Evolutionary conservation across 23 tunicate species (phyloP).

Genomic region (Ascidia mentula): DNA sequence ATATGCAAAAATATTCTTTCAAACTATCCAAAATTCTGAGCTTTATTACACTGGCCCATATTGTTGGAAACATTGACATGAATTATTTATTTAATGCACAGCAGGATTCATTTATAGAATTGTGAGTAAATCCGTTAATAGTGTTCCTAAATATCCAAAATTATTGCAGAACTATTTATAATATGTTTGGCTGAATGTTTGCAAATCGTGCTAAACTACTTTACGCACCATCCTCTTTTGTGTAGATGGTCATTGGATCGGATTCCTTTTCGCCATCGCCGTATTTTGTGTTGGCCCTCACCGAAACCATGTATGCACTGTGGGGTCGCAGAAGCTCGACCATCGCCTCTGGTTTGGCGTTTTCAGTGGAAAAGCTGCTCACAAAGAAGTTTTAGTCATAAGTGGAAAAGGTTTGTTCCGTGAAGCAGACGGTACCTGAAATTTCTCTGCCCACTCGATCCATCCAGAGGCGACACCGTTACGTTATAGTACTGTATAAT

Average conservation of each 20-base stretch:
- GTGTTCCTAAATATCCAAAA: too few relatives aligned
- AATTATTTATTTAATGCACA: too few relatives aligned
- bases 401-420: background rate
- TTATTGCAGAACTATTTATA: too few relatives aligned
- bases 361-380: conserved; percentile 5
- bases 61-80: too few relatives aligned
- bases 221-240: conserved; percentile 56
- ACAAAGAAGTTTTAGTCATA: background rate
- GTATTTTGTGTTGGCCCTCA: conserved; percentile 65
- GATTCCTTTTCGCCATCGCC: conserved; percentile 66
- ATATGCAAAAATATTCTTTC: too few relatives aligned
- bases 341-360: background rate
- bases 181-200: too few relatives aligned
- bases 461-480: background rate
- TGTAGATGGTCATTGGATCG: conserved; percentile 12
- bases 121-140: too few relatives aligned
- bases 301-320: conserved; percentile 19
- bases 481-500: conserved; percentile 53
- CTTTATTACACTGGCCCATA: too few relatives aligned
- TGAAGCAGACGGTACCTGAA: background rate
- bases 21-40: too few relatives aligned
- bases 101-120: too few relatives aligned
- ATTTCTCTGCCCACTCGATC: background rate
- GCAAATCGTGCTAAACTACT: background rate
- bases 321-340: conserved; percentile 30